phyloP scores from a whole-genome alignment of 2,113 vertebrate species.

The Cairina moschata region DNA sequence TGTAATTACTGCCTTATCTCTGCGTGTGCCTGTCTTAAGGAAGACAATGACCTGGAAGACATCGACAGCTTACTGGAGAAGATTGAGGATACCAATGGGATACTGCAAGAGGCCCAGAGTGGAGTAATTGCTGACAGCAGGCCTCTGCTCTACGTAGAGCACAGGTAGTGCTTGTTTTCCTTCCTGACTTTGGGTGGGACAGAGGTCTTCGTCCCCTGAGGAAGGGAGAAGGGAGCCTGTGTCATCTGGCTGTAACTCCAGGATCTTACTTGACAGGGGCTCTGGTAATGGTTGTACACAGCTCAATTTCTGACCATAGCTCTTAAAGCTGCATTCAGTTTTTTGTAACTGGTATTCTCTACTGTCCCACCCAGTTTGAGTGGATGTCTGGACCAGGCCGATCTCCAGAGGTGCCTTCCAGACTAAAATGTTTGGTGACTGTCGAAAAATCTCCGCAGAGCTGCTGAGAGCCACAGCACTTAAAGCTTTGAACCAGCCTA shows the following conservation, averaged over 20 bases:
- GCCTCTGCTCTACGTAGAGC: conserved; percentile 89
- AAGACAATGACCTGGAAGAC: conserved; percentile 78
- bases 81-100: conserved; percentile 79
- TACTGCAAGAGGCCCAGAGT: conserved; percentile 74
- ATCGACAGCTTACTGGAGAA: conserved; percentile 88
- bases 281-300: not conserved
- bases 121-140: conserved; percentile 71
- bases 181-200: rapidly evolving
- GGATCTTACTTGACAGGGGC: too few relatives aligned
- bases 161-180: conserved; percentile 79
- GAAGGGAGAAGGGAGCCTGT: rapidly evolving
- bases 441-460: not conserved
- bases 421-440: not conserved
- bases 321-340: not conserved
- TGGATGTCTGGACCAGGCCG: not conserved
- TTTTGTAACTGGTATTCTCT: not conserved
- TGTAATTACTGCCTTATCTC: not conserved
- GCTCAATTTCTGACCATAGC: rapidly evolving
- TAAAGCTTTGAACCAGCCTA: not conserved
- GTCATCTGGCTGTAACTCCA: not conserved
- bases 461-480: not conserved
- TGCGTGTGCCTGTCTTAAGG: conserved; percentile 50
- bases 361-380: not conserved
- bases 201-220: rapidly evolving
- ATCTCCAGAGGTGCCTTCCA: not conserved